Conservation (phyloP, 2,888 invertebrate species). For the Dysmachus trigonus region DNA sequence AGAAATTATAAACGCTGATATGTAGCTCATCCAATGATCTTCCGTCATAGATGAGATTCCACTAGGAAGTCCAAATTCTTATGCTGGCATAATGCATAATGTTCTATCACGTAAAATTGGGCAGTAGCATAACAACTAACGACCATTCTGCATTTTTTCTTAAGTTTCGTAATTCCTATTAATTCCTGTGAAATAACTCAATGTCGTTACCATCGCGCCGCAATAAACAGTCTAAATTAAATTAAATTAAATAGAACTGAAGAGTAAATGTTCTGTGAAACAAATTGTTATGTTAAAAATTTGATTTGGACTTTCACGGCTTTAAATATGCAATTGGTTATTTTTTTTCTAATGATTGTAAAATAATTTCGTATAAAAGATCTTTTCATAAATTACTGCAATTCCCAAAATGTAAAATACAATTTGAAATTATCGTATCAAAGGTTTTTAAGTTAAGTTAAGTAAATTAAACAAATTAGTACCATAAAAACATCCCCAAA, state of each 20-base stretch:
- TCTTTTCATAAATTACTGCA: background rate
- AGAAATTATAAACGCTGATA: too few relatives aligned
- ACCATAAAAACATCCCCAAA: too few relatives aligned
- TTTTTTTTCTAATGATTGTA: background rate
- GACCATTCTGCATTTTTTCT: too few relatives aligned
- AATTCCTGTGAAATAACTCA: too few relatives aligned
- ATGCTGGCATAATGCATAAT: background rate
- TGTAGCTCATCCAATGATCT: background rate
- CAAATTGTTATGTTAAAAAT: too few relatives aligned
- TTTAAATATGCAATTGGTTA: background rate
- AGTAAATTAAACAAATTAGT: too few relatives aligned
- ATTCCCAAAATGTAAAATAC: background rate
- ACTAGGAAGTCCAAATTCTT: background rate
- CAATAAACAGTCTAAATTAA: background rate
- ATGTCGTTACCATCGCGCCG: background rate
- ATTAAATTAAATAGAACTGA: too few relatives aligned
- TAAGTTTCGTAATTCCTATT: too few relatives aligned
- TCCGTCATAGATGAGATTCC: background rate
- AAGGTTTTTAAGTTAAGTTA: background rate
- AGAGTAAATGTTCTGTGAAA: too few relatives aligned
- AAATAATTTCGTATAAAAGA: background rate
- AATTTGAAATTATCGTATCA: background rate
- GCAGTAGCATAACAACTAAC: too few relatives aligned
- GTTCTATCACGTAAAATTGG: too few relatives aligned
- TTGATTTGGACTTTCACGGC: too few relatives aligned